These are phyloP conservation scores for Cyphomyrus plagiostoma DNA, from an alignment of 2,113 vertebrate genomes.

Conservation along the genomic window DNA sequence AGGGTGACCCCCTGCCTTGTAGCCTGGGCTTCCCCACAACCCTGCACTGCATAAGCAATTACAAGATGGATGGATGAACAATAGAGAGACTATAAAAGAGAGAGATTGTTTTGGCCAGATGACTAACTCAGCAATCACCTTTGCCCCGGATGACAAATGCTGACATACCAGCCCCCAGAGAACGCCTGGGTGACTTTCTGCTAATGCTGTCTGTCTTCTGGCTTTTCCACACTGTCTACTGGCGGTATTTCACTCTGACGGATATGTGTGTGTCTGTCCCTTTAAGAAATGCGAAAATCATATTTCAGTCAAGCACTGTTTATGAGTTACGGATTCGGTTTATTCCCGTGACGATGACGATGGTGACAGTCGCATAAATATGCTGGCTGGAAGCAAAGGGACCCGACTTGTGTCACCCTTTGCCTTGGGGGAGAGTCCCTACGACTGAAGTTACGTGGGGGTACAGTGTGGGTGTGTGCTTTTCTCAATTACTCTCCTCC, in stretches of 20 bases:
- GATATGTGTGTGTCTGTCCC: not conserved
- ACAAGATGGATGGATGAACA: not conserved
- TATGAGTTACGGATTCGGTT: not conserved
- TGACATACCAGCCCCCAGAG: not conserved
- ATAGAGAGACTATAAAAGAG: not conserved
- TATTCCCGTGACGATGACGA: not conserved
- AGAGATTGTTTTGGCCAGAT: not conserved
- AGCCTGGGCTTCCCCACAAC: not conserved
- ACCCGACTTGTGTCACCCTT: not conserved
- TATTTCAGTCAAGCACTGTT: not conserved
- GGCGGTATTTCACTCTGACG: not conserved
- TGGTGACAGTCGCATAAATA: not conserved
- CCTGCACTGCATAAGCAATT: not conserved
- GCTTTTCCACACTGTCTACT: not conserved
- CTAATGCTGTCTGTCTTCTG: not conserved
- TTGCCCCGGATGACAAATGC: not conserved
- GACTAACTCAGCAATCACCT: not conserved
- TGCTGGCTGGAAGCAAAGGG: not conserved
- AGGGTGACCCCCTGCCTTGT: not conserved
- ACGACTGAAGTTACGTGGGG: not conserved
- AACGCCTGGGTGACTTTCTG: not conserved
- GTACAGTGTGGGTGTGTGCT: not conserved
- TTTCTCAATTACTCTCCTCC: conserved; percentile 4
- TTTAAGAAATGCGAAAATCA: not conserved
- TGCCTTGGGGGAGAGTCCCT: not conserved